These are phyloP conservation scores for Podiceps cristatus DNA, from an alignment of 2,113 vertebrate species.

Conservation along the genomic window DNA sequence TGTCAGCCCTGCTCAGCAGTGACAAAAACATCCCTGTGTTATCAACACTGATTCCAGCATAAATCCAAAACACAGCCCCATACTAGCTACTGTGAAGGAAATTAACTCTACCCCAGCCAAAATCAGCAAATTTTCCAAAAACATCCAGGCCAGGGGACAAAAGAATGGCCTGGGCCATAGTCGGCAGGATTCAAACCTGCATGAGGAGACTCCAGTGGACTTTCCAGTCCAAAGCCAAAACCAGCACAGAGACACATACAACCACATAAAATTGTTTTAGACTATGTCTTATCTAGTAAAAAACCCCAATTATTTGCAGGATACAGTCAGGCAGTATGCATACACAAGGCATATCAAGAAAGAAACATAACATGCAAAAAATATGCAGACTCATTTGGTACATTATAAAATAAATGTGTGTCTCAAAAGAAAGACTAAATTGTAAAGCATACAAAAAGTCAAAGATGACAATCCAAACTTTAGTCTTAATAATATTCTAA, in stretches of 20 bases:
- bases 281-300: background rate
- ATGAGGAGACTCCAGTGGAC: no score
- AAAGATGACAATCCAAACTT: background rate
- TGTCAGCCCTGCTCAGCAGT: no score
- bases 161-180: no score
- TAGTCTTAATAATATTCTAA: background rate
- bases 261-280: background rate
- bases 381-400: background rate
- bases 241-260: background rate
- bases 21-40: no score
- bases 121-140: no score
- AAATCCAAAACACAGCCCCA: no score
- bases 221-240: no score
- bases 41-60: no score
- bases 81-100: no score
- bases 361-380: background rate
- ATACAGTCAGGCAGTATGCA: background rate
- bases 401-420: background rate
- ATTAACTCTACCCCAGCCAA: no score
- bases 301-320: background rate
- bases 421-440: background rate
- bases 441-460: background rate
- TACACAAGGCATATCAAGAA: background rate
- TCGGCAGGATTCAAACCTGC: no score
- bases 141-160: no score